Base-by-base conservation (phyloP, 2,113 vertebrate species). In the Echinops telfairi region DNA sequence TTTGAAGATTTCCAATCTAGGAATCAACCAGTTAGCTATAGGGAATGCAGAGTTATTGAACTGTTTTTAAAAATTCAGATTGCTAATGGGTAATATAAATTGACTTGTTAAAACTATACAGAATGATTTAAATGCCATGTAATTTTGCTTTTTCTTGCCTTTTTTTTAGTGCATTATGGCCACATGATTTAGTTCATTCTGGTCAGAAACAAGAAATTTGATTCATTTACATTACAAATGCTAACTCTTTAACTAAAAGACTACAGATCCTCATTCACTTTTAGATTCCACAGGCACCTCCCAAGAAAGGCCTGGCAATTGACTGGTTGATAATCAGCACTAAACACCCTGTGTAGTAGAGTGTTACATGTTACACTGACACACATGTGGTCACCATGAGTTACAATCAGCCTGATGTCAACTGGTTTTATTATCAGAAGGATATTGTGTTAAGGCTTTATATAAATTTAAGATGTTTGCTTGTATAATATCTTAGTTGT, bases 21-120 rank as follows among this genome's bases (percentile, higher is more conserved):
- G 68, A 87, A 60, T 29, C 70, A 8, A 53, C 58, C 27, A 85
- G 58, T 79, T 60, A 84, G 43, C 66, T 88, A 40, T 62, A 60
- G 57, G 19, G 11, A 93, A 68, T 64, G 47, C 29, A 57, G 25
- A 25, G 0, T 57, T 83, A 0, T 89, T 91, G 88, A 25, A 0
- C 64, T 83, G 0, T 91, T 91, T 88, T 92, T 23, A 71, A 92
- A 47, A 90, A 36, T 88, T 81, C n/a, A 88, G 12, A 88, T 64
- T 70, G 15, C 10, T 86, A 23, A 23, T 53, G 29, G 27, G 22
- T 82, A 17, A 3, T 73, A 12, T 40, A 73, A 53, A 47, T n/a
- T n/a, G n/a, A n/a, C n/a, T n/a, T n/a, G n/a, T 89, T 84, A 73
- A 85, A 91, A 86, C 22, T 53, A 80, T 1, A 40, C 38, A 62